A percentile compares a stretch with the other conserved stretches of the same genome.
Conservation (phyloP, 2,888 invertebrate species). For the Drosophila paramelanica region DNA sequence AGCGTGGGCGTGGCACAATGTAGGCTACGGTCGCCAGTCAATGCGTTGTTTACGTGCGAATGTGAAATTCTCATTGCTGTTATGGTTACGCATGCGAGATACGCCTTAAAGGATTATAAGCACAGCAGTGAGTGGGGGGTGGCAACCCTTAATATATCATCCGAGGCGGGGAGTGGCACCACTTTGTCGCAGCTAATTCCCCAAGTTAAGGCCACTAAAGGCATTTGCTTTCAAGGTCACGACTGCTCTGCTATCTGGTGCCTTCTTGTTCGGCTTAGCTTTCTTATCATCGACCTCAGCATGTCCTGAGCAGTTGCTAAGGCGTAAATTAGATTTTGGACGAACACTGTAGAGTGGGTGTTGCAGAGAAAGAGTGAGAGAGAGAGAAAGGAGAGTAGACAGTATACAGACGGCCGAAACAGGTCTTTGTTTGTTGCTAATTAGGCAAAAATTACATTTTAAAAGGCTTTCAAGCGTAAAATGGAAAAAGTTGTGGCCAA, state of each 20-base stretch:
- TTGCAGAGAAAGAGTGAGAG: constrained; percentile 1
- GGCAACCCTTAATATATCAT: constrained; percentile 50
- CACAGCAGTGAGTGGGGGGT: constrained; percentile 14
- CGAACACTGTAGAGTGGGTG: constrained; percentile 31
- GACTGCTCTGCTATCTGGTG: constrained; percentile 9
- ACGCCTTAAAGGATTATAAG: constrained; percentile 57
- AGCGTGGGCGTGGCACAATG: constrained; percentile 14
- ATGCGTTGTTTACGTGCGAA: constrained; percentile 74
- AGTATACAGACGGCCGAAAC: constrained; percentile 15
- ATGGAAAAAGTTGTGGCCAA: constrained; percentile 76
- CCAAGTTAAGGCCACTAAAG: constrained; percentile 66
- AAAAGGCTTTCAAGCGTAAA: constrained; percentile 80
- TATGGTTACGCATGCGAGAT: constrained; percentile 55
- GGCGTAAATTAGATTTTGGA: constrained; percentile 76
- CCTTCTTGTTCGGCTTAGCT: constrained; percentile 27
- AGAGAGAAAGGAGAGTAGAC: constrained; percentile 1
- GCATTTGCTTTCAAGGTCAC: constrained; percentile 54
- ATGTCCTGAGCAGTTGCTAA: constrained; percentile 53
- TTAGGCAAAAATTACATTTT: constrained; percentile 81
- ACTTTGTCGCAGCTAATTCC: constrained; percentile 65
- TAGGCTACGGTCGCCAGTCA: constrained; percentile 31
- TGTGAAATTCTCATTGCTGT: constrained; percentile 68
- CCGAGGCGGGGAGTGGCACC: constrained; percentile 40
- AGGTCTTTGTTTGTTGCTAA: constrained; percentile 77
- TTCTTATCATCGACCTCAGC: constrained; percentile 61